These are phyloP conservation scores for Ameiurus melas DNA, from an alignment of 2,113 vertebrate genomes.

Conservation along the genomic window DNA sequence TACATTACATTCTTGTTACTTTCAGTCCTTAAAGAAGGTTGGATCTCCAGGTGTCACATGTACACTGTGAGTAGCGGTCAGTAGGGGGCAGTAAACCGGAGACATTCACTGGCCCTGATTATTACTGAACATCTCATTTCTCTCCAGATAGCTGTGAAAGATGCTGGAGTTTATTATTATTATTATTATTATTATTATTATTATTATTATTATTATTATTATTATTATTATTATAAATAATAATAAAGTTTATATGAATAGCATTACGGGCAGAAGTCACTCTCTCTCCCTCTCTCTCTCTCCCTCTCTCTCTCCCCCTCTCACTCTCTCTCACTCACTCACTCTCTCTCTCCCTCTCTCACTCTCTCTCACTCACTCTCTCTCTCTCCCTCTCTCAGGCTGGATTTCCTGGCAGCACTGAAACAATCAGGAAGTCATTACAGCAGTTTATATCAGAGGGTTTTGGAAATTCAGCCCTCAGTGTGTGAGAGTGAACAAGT, in stretches of 20 bases:
- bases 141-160: background rate
- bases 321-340: background rate
- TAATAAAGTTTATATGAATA: background rate
- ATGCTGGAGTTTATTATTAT: background rate
- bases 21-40: background rate
- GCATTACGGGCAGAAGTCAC: background rate
- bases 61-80: background rate
- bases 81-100: constrained; percentile 8
- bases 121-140: background rate
- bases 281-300: too few relatives aligned
- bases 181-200: background rate
- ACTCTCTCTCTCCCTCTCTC: background rate
- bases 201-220: background rate
- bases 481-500: background rate
- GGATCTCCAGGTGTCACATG: background rate
- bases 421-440: constrained; percentile 11
- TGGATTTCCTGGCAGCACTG: background rate
- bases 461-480: background rate
- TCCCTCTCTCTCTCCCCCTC: background rate
- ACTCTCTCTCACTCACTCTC: background rate
- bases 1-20: background rate
- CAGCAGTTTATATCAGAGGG: background rate
- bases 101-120: background rate
- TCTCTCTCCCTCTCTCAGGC: background rate
- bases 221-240: background rate